phyloP scores from a whole-genome alignment of 2,113 vertebrate genomes.

The Entomyzon cyanotis region DNA sequence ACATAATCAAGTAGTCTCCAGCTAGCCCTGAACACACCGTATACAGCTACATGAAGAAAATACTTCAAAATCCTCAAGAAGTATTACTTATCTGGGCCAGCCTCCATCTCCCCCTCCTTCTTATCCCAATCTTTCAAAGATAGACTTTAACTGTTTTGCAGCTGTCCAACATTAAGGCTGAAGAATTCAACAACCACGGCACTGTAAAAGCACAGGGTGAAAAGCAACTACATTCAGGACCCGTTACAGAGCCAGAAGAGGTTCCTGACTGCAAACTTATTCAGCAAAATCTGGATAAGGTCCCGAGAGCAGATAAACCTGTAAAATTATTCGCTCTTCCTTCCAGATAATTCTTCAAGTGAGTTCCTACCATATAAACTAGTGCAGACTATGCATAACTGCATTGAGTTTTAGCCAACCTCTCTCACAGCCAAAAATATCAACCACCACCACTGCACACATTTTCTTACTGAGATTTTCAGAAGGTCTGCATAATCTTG shows the following conservation, averaged over 20 bases:
- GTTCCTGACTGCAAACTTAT: not conserved
- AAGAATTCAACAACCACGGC: not conserved
- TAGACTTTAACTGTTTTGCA: conserved; percentile 32
- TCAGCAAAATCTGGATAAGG: not conserved
- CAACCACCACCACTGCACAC: conserved; percentile 60
- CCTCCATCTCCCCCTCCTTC: not conserved
- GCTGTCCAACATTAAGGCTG: conserved; percentile 29
- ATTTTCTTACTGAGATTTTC: conserved; percentile 60
- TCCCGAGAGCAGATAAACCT: not conserved
- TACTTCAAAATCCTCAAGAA: not conserved
- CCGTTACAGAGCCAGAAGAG: not conserved
- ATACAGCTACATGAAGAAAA: not conserved
- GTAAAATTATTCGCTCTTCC: not conserved
- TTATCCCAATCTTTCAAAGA: conserved; percentile 38
- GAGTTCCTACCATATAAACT: conserved; percentile 18
- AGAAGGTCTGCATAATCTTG: conserved; percentile 61
- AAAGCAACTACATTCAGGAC: not conserved
- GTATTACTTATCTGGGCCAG: not conserved
- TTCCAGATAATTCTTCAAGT: conserved; percentile 47
- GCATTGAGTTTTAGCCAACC: conserved; percentile 41
- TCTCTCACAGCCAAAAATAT: conserved; percentile 62
- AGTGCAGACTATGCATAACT: conserved; percentile 27
- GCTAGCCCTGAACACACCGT: not conserved
- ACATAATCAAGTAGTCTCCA: not conserved
- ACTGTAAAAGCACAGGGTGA: not conserved